Conservation (phyloP, 2,113 vertebrate species). For the Catharus minimus region DNA sequence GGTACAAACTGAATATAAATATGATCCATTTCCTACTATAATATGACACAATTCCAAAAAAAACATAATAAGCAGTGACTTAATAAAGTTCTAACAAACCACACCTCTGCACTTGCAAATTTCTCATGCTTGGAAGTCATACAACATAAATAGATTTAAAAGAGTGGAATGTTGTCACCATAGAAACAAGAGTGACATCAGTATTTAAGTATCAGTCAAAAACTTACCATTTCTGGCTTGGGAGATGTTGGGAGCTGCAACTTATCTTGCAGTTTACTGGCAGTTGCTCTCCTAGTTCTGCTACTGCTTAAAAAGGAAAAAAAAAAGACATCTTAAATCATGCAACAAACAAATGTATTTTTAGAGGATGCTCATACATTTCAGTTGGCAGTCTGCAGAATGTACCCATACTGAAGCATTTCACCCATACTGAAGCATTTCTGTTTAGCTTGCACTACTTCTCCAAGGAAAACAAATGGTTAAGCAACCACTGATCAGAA, state of each 20-base stretch:
- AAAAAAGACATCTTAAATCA: background rate
- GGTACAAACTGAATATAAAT: background rate
- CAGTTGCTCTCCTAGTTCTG: conserved; percentile 34
- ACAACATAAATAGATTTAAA: background rate
- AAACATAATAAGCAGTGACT: background rate
- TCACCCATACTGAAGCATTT: background rate
- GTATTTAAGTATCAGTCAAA: background rate
- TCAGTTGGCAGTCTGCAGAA: background rate
- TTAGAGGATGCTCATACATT: background rate
- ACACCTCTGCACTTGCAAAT: background rate
- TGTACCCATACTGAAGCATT: background rate
- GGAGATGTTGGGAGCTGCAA: conserved; percentile 2
- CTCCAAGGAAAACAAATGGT: background rate
- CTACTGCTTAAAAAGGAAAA: background rate
- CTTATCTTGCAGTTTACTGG: conserved; percentile 28
- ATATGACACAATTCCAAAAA: background rate
- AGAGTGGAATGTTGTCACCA: background rate
- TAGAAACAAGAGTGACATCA: background rate
- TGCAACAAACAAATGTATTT: background rate
- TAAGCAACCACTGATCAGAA: background rate
- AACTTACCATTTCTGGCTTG: conserved; percentile 69
- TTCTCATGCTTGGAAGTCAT: background rate
- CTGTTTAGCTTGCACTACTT: background rate
- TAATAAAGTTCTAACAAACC: background rate
- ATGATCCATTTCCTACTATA: background rate